Evolutionary conservation across 2,113 vertebrate genomes (phyloP), one percentile per base, ranked within the genome.

Genomic region (Azemiops feae): DNA sequence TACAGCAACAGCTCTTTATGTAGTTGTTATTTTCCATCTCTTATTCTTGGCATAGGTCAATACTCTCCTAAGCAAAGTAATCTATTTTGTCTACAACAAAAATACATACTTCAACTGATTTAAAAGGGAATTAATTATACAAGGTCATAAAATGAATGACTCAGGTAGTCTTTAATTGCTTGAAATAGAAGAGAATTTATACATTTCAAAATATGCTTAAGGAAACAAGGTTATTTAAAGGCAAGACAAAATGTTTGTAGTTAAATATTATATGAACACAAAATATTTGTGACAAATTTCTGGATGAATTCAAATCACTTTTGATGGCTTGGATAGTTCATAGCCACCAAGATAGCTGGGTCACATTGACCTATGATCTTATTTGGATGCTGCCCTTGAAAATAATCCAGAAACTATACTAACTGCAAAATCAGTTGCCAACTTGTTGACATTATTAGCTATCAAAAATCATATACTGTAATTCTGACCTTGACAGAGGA

Each of bases 111-210:
- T 8, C 94, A 92, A 95, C 86, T 64, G 3, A 43, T 94, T 93
- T 97, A 95, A 97, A 92, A 6, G 25, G 45, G 91, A 93, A 93
- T 93, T 0, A 93, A 94, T 95, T 96, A 43, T 6, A 94, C 87
- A 57, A 74, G 69, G 90, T 92, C 85, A 94, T 93, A 34, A 93
- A 86, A 86, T 47, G n/a, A 22, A 87, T 53, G 34, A 25, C 10
- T 92, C n/a, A 14, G 57, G 10, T 55, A 92, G 45, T 52, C 20
- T 93, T 92, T 94, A 86, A 55, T 87, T 23, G 10, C 18, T 8
- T 58, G 12, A 93, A 7, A 0, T 2, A 91, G 93, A 94, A 91
- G 85, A 34, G 12, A 92, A 45, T 30, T 34, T 94, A 2, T 22
- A 2, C 8, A 47, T 57, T 87, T 87, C 58, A 55, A 92, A 85